phyloP scores from a whole-genome alignment of 2,113 vertebrate genomes.

The Speoplatyrhinus poulsoni region DNA sequence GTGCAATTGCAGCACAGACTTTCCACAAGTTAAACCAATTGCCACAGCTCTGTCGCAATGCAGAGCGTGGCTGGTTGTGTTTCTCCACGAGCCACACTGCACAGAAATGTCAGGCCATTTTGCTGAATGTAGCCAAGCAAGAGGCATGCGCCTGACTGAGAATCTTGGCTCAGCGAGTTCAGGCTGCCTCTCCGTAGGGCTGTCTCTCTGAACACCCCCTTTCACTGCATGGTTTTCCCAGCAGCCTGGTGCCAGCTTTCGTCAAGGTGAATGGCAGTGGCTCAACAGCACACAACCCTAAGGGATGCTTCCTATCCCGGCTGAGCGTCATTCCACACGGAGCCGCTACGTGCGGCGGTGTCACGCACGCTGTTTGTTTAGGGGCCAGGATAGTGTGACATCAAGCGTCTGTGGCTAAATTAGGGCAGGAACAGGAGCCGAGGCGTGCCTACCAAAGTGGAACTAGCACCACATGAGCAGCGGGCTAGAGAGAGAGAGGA shows the following conservation, averaged over 20 bases:
- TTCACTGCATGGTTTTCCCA: constrained; percentile 15
- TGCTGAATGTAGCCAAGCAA: constrained; percentile 2
- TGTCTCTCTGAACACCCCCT: neutral
- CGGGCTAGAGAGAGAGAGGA: too few relatives aligned
- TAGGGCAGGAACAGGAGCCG: constrained; percentile 56
- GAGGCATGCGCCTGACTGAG: neutral
- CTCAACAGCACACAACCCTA: constrained; percentile 7
- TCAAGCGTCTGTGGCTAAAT: constrained; percentile 48
- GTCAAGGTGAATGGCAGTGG: neutral
- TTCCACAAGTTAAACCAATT: constrained; percentile 14
- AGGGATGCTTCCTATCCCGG: neutral
- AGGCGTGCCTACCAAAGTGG: neutral
- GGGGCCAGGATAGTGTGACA: constrained; percentile 34
- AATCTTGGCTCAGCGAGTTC: neutral
- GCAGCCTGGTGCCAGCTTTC: neutral
- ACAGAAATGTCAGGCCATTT: constrained; percentile 3
- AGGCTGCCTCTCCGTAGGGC: neutral
- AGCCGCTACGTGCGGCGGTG: constrained; percentile 6
- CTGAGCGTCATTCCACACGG: constrained; percentile 15
- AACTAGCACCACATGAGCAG: too few relatives aligned
- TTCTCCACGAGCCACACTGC: neutral
- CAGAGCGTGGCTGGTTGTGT: neutral
- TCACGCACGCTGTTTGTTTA: constrained; percentile 3
- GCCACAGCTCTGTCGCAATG: constrained; percentile 20
- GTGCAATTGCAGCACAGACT: constrained; percentile 15